Conservation (phyloP, 2,888 invertebrate genomes). For the Lepidonotus clava region DNA sequence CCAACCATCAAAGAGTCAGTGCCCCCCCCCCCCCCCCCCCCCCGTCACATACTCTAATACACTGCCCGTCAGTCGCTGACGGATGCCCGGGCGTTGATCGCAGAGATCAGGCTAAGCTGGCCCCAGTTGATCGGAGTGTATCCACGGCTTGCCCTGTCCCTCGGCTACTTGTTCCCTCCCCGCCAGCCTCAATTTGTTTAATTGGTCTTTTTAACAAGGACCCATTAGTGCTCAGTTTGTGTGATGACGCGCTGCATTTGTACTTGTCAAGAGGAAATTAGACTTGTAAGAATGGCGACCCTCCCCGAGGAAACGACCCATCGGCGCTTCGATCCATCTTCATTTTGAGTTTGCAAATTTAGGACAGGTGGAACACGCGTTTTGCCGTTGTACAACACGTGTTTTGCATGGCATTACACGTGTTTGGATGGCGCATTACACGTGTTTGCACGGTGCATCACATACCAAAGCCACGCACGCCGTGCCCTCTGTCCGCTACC, state of each 20-base stretch:
- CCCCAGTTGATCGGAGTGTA: no score
- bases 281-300: neutral
- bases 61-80: neutral
- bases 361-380: no score
- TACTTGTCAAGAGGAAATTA: constrained; percentile 18
- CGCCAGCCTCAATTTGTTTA: neutral
- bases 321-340: neutral
- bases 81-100: neutral
- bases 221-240: neutral
- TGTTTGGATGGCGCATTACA: no score
- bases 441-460: neutral
- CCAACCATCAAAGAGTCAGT: no score
- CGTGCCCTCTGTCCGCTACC: neutral
- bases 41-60: neutral
- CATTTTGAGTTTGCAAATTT: neutral
- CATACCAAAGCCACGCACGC: neutral
- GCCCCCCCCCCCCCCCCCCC: neutral
- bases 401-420: no score
- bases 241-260: neutral
- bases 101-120: neutral
- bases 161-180: neutral
- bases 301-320: neutral
- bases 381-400: no score
- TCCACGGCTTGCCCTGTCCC: no score
- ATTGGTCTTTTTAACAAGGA: constrained; percentile 3